Conservation (phyloP, 2,797 vertebrate species). For the Trichosurus vulpecula region DNA sequence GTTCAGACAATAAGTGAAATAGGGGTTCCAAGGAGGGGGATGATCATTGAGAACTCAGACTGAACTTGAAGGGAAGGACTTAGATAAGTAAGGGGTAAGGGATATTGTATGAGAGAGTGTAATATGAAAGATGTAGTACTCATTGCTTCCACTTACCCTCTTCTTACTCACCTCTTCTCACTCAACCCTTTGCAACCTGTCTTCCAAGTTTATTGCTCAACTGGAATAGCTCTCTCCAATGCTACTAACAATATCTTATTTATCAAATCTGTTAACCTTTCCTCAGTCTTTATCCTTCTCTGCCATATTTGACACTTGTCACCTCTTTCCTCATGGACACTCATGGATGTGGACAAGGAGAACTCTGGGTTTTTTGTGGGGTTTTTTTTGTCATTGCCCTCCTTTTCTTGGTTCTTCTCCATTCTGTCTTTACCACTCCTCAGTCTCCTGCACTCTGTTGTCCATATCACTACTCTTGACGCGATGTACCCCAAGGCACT, state of each 20-base stretch:
- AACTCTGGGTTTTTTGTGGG: too few relatives aligned
- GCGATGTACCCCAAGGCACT: not conserved
- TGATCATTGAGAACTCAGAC: not conserved
- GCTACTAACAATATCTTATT: not conserved
- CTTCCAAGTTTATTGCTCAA: not conserved
- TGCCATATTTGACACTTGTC: not conserved
- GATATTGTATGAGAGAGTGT: not conserved
- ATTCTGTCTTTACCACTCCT: not conserved
- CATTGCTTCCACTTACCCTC: not conserved
- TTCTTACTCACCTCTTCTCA: not conserved
- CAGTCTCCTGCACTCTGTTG: not conserved
- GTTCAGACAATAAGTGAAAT: not conserved
- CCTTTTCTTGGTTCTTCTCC: not conserved
- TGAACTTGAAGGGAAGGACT: not conserved
- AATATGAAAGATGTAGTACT: not conserved
- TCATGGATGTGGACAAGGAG: not conserved
- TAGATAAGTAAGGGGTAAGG: not conserved
- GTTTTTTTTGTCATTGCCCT: not conserved
- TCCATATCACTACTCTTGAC: not conserved
- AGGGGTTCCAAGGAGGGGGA: constrained; percentile 14
- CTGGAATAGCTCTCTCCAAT: not conserved
- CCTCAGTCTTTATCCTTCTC: not conserved
- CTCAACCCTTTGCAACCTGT: not conserved
- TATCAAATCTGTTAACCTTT: not conserved
- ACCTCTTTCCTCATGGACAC: not conserved